Evolutionary conservation across 2,888 invertebrate species (phyloP), one percentile per base, ranked within the genome.

Genomic region (Carterocephalus palaemon): DNA sequence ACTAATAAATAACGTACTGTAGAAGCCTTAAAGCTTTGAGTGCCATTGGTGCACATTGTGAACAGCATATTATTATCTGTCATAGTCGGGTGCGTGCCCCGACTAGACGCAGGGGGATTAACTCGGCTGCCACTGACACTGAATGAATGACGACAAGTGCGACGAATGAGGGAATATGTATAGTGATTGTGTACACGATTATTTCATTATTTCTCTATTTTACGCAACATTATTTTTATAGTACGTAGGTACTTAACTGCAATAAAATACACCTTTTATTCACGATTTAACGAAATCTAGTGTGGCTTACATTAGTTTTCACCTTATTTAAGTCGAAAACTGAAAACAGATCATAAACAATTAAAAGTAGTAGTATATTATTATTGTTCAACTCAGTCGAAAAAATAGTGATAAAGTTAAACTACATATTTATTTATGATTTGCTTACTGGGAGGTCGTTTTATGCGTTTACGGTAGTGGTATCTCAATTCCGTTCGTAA

Each of bases 171-270:
- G 69, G 67, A 62, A 70, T 62, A 62, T n/a, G n/a, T n/a, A n/a
- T 67, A 62, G 59, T 67, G 64, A 75, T 75, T 67, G 70, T 67
- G 69, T 71, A 70, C 68, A 58, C 64, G 62, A 70, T 72, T 72
- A 74, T 73, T 69, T 58, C 68, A 70, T 77, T 75, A 74, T 73
- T 69, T 61, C 62, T 64, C 64, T 64, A 72, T 76, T 70, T 58
- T 52, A 56, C 49, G 54, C 55, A 51, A 52, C 42, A 43, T 45
- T 7, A 15, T 13, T 2, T 28, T 13, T 7, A 4, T 33, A 4
- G 12, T 13, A n/a, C 10, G n/a, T 24, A 10, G n/a, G n/a, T n/a
- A n/a, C n/a, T n/a, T n/a, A n/a, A n/a, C n/a, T n/a, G n/a, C n/a
- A n/a, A n/a, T n/a, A n/a, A n/a, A n/a, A n/a, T n/a, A n/a, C n/a